Evolutionary conservation across 2,797 vertebrate species (phyloP).

Genomic region (Okamejei kenojei): DNA sequence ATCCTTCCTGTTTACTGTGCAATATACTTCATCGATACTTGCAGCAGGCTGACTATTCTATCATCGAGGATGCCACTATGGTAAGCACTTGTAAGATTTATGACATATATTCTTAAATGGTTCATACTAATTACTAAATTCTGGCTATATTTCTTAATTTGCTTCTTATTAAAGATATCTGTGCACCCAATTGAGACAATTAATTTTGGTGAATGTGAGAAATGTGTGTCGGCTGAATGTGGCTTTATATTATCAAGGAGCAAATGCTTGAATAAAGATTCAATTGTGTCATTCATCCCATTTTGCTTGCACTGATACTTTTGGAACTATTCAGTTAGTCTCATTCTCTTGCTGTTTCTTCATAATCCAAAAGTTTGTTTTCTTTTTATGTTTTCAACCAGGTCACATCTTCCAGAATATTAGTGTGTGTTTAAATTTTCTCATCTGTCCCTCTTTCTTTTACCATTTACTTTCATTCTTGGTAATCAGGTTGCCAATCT

Average conservation of each 20-base stretch:
- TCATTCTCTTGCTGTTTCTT: not conserved
- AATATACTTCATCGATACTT: conserved; percentile 95
- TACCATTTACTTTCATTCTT: too few species aligned
- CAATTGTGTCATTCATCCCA: too few species aligned
- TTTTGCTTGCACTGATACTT: too few species aligned
- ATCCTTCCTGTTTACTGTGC: conserved; percentile 91
- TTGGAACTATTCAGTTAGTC: too few species aligned
- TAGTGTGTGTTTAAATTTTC: too few species aligned
- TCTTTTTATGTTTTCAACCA: not conserved
- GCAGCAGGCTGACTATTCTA: conserved; percentile 86
- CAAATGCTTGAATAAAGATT: too few species aligned
- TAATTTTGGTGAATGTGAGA: not conserved
- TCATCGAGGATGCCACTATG: conserved; percentile 95
- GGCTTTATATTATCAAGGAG: too few species aligned
- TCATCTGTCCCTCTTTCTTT: too few species aligned
- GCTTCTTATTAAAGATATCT: not conserved
- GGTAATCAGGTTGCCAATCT: too few species aligned
- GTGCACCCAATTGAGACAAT: not conserved
- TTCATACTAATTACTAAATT: too few species aligned
- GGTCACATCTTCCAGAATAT: too few species aligned
- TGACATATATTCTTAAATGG: not conserved
- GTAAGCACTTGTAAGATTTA: conserved; percentile 55
- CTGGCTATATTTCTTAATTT: not conserved
- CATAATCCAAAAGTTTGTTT: not conserved
- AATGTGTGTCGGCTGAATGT: not conserved